phyloP scores from a whole-genome alignment of 2,888 invertebrate genomes.

The Drosophila mettleri region DNA sequence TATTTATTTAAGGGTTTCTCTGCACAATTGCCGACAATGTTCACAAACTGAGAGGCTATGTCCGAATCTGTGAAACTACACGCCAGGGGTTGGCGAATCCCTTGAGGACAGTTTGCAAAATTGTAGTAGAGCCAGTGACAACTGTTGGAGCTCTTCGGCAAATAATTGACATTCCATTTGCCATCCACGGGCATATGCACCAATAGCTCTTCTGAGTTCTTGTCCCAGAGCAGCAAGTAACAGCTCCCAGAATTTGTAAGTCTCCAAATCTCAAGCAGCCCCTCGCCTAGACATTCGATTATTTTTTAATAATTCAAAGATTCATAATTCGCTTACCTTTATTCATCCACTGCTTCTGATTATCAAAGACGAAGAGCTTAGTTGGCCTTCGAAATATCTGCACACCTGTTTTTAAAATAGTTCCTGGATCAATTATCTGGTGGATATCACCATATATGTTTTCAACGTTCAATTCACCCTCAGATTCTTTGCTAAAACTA shows the following conservation, averaged over 20 bases:
- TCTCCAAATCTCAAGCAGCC: constrained; percentile 45
- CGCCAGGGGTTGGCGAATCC: constrained; percentile 39
- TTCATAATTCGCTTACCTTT: constrained; percentile 18
- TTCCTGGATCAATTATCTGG: constrained; percentile 10
- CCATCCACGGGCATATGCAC: constrained; percentile 38
- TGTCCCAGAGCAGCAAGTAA: constrained; percentile 47
- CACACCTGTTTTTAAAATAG: constrained; percentile 23
- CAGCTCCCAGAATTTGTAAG: background rate
- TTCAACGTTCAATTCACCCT: background rate
- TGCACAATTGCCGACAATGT: constrained; percentile 16
- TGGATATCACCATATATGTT: too few relatives aligned
- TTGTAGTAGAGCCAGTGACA: constrained; percentile 51
- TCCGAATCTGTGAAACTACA: constrained; percentile 43
- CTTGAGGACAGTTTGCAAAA: constrained; percentile 36
- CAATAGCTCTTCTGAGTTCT: constrained; percentile 24
- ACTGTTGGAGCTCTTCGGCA: constrained; percentile 28
- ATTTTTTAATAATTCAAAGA: background rate
- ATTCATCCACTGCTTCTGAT: constrained; percentile 35
- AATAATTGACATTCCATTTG: constrained; percentile 33
- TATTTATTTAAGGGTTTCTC: background rate
- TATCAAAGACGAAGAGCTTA: constrained; percentile 36
- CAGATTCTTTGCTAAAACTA: background rate
- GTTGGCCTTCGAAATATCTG: constrained; percentile 34
- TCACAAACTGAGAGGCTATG: constrained; percentile 37
- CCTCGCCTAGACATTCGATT: constrained; percentile 33